Base-by-base conservation (phyloP, 53 echinoderm and acorn worm species). In the Holothuria leucospilota region DNA sequence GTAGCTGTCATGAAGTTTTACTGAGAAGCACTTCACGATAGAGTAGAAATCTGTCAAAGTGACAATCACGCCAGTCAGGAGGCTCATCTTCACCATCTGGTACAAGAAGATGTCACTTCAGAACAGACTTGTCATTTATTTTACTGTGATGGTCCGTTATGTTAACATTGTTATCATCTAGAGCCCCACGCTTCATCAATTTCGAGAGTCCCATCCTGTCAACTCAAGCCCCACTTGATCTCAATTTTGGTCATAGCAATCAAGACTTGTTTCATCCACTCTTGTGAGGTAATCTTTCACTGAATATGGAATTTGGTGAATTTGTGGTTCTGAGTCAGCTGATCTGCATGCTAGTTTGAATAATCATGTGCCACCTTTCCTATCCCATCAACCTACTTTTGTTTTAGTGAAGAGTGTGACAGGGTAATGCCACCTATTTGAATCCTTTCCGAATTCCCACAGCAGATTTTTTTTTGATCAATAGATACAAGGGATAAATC, bases 221-320 rank as follows among this genome's bases (percentile, higher is more conserved):
- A 52, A 75, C 12, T 75, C 51, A 42, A 75, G 75, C 75, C 75
- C 53, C 75, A 75, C 75, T 75, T 75, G 75, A 75, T 75, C 75
- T 49, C 75, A 49, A 75, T 75, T 75, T 75, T 75, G 52, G 75
- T 75, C 75, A 75, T 75, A 75, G 75, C 41, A 51, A 49, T 51
- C 75, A 75, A 75, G 75, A 21, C 26, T 49, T 75, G 6, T 75
- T 75, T 49, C 75, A 12, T 74, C 26, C 23, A 49, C 51, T 75
- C 75, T 75, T 75, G n/a, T 51, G 75, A 52, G 49, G n/a, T 75
- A 75, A 75, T 75, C 75, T 75, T 75, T 75, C 75, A 75, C 52
- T 75, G 29, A 13, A 49, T 75, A 21, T 75, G 75, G 70, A 75
- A 51, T 49, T 75, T 75, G 75, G 75, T 75, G 75, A 29, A 46